Conservation (phyloP, 2,113 vertebrate species). For the Arvicanthis niloticus region DNA sequence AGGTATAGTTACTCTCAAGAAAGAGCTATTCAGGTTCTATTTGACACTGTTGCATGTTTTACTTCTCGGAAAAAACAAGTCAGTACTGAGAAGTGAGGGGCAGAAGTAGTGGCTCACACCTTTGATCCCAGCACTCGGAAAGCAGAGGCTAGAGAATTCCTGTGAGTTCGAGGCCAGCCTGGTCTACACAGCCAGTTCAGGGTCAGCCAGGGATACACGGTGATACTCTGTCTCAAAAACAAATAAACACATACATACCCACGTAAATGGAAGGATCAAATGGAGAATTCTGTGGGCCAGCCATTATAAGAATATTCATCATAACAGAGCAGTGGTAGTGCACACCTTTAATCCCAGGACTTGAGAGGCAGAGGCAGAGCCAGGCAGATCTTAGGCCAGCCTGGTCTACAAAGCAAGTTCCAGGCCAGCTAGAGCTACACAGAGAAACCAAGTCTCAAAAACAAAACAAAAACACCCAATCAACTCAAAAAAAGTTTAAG, state of each 20-base stretch:
- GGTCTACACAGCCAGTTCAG: background rate
- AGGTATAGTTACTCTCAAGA: background rate
- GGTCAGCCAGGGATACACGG: background rate
- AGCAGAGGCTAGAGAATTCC: background rate
- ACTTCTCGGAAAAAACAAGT: slow-evolving; percentile 44
- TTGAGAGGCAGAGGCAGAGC: background rate
- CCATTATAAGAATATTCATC: slow-evolving; percentile 12
- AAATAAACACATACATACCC: background rate
- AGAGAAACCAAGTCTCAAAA: background rate
- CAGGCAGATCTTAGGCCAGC: background rate
- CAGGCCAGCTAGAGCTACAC: background rate
- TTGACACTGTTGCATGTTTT: background rate
- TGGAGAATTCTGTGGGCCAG: background rate
- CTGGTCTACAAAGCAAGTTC: background rate
- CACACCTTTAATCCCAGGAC: background rate
- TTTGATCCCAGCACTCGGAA: background rate
- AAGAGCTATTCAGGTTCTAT: background rate
- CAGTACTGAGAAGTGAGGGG: background rate
- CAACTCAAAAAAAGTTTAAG: background rate
- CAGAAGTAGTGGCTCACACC: too few relatives aligned
- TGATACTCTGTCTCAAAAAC: background rate
- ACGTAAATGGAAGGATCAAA: background rate
- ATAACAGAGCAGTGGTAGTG: background rate
- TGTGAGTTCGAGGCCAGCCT: background rate
- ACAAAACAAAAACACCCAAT: background rate